phyloP scores from a whole-genome alignment of 64 coral and sea anemone genomes.

The Hydrozoanthus tunicans region DNA sequence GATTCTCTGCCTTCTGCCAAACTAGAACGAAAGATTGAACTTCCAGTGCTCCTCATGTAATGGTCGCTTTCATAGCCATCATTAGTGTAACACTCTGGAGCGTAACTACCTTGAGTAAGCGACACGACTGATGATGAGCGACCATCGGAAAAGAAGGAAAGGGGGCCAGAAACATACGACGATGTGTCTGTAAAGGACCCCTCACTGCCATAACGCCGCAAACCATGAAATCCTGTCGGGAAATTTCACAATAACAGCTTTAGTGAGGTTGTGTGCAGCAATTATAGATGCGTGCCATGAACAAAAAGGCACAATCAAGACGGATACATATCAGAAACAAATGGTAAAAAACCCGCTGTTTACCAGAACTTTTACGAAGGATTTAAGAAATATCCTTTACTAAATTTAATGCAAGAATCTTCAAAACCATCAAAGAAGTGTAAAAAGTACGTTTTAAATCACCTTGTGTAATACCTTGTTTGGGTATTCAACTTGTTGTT shows the following conservation, averaged over 20 bases:
- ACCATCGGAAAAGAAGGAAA: constrained; percentile 80
- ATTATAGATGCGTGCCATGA: neutral
- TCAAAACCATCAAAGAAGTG: no score
- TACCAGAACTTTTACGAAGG: no score
- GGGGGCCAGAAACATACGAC: constrained; percentile 72
- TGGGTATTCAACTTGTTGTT: no score
- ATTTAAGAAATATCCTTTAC: no score
- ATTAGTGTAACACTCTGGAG: constrained; percentile 79
- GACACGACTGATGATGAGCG: constrained; percentile 83
- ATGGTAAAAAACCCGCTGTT: no score
- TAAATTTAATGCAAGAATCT: no score
- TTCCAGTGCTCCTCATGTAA: constrained; percentile 74
- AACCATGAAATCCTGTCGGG: constrained; percentile 32
- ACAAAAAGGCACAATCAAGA: neutral
- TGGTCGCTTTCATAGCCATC: constrained; percentile 88
- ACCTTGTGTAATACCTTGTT: no score
- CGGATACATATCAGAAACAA: no score
- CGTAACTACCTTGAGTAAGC: constrained; percentile 91
- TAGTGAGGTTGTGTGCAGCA: neutral
- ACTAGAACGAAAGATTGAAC: constrained; percentile 59
- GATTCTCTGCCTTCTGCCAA: constrained; percentile 55
- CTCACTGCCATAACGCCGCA: constrained; percentile 80
- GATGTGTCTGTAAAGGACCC: constrained; percentile 75
- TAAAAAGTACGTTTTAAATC: no score
- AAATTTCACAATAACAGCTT: neutral